phyloP scores from a whole-genome alignment of 1,140 invertebrate genomes.

The Drosophila busckii region DNA sequence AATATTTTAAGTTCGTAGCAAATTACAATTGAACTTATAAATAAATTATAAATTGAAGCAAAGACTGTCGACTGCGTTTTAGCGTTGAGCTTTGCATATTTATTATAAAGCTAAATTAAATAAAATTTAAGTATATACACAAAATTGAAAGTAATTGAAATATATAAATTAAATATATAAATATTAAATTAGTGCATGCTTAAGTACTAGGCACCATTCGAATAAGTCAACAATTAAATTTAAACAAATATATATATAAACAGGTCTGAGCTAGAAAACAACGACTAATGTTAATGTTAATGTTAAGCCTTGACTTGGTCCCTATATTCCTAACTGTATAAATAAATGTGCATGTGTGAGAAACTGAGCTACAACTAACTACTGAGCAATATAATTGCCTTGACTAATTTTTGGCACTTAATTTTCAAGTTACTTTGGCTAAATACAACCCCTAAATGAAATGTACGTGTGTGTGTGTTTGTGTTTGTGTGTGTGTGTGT shows the following conservation, averaged over 20 bases:
- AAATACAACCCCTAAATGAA: conserved; percentile 17
- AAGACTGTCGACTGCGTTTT: no score
- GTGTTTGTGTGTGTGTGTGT: not conserved
- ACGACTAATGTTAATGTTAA: conserved; percentile 14
- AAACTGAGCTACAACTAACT: conserved; percentile 40
- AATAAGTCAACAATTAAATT: conserved; percentile 41
- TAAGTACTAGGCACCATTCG: no score
- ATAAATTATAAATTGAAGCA: conserved; percentile 20
- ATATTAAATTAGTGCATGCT: no score
- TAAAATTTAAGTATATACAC: not conserved
- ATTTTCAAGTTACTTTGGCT: conserved; percentile 46
- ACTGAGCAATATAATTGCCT: conserved; percentile 69
- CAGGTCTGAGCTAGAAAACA: conserved; percentile 26
- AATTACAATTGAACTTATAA: conserved; percentile 14
- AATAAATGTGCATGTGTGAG: conserved; percentile 10
- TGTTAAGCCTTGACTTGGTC: conserved; percentile 10
- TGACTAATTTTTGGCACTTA: conserved; percentile 76
- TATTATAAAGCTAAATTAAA: no score
- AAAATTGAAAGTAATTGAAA: no score
- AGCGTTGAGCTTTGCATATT: no score
- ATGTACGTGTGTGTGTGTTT: not conserved
- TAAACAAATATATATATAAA: conserved; percentile 46
- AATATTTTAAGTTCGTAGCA: no score
- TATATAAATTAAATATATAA: no score
- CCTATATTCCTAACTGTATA: conserved; percentile 10